A percentile compares a stretch with the other conserved stretches of the same genome.
phyloP scores from a whole-genome alignment of 2,113 vertebrate species.

The Odocoileus virginianus region DNA sequence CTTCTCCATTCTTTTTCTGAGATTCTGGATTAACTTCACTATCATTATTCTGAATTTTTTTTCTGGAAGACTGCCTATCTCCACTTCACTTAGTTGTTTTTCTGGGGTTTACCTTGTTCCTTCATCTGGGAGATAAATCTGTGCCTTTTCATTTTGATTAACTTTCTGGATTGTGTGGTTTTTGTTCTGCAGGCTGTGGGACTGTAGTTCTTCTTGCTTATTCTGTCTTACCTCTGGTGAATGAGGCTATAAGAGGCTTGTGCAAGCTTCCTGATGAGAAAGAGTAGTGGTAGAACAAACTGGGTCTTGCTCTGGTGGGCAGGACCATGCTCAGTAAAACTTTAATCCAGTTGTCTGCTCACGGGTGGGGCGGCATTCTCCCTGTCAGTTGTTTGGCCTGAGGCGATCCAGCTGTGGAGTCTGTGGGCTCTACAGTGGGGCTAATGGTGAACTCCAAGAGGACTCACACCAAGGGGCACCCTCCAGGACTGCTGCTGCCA shows the following conservation, averaged over 20 bases:
- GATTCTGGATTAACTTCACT: not conserved
- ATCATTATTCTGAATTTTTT: not conserved
- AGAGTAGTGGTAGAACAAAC: not conserved
- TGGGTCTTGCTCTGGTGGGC: not conserved
- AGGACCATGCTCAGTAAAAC: not conserved
- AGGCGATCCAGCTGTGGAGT: not conserved
- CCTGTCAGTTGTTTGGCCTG: not conserved
- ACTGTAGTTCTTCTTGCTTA: not conserved
- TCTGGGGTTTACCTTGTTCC: not conserved
- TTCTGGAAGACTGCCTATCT: not conserved
- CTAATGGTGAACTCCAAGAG: not conserved
- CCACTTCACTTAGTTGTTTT: not conserved
- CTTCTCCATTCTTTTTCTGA: not conserved
- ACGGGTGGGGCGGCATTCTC: not conserved
- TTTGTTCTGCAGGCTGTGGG: not conserved
- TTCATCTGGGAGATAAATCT: not conserved
- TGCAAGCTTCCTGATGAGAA: not conserved
- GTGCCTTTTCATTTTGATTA: not conserved
- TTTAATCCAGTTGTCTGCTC: not conserved
- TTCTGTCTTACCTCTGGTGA: not conserved
- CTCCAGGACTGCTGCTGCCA: not conserved
- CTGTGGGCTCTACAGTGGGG: not conserved
- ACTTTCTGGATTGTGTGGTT: not conserved
- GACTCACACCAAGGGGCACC: not conserved
- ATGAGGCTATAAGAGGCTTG: not conserved